These are phyloP conservation scores for Agonopterix heracliana DNA, from an alignment of 2,888 invertebrate species.

Conservation along the genomic window DNA sequence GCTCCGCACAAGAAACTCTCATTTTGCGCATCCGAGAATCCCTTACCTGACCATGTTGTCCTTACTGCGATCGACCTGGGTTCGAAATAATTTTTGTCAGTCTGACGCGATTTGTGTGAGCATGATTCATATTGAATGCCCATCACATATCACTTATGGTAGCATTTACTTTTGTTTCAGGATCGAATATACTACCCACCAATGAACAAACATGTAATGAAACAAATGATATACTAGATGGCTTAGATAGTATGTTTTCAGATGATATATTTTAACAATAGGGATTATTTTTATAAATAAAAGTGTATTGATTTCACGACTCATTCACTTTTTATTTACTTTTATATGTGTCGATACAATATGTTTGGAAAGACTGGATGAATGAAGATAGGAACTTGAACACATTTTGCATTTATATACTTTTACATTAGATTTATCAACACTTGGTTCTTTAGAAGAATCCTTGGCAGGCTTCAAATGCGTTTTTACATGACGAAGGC, in stretches of 20 bases:
- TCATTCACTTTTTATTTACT: conserved; percentile 14
- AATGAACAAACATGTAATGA: conserved; percentile 20
- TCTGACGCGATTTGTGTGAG: too few species aligned
- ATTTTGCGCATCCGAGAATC: too few species aligned
- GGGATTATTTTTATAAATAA: not conserved
- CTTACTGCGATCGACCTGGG: too few species aligned
- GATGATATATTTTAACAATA: conserved; percentile 48
- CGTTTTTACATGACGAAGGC: conserved; percentile 46
- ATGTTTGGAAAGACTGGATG: conserved; percentile 55
- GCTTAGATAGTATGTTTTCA: conserved; percentile 54
- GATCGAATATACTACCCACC: conserved; percentile 18
- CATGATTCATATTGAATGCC: too few species aligned
- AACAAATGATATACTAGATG: conserved; percentile 43
- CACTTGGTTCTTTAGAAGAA: not conserved
- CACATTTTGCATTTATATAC: conserved; percentile 60
- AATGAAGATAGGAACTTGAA: conserved; percentile 44
- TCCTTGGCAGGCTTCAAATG: conserved; percentile 24
- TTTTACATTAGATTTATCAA: not conserved
- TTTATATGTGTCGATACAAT: conserved; percentile 53
- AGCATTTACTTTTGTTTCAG: conserved; percentile 28
- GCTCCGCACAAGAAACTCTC: too few species aligned
- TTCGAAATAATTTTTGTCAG: too few species aligned
- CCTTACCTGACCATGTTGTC: too few species aligned
- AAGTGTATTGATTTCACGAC: not conserved
- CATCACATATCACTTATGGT: too few species aligned